Conservation (phyloP, 2,797 vertebrate genomes). For the Mormyrus proboscirostris region DNA sequence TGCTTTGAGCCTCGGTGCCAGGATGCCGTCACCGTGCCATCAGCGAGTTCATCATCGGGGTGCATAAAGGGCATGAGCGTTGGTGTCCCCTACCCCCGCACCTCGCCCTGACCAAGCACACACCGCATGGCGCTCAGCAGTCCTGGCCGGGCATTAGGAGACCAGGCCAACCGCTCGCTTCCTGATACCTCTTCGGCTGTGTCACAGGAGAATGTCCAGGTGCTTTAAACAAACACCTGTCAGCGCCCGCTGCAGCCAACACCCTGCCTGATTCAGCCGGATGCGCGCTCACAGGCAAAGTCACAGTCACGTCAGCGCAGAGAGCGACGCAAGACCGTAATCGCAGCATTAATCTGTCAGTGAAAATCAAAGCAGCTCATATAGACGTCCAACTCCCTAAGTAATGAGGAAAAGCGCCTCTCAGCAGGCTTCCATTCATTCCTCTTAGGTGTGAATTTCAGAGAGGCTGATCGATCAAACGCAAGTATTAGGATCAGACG, state of each 20-base stretch:
- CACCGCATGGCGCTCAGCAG: neutral
- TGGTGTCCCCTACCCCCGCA: neutral
- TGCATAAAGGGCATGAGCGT: neutral
- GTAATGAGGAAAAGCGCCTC: neutral
- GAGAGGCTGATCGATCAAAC: neutral
- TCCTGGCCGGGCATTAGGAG: neutral
- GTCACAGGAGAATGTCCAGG: neutral
- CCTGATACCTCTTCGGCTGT: neutral
- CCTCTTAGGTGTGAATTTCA: conserved; percentile 32
- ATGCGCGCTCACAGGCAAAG: neutral
- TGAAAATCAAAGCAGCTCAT: neutral
- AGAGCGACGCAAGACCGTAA: neutral
- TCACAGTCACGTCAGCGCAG: neutral
- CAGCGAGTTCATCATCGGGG: neutral
- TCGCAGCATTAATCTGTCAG: neutral
- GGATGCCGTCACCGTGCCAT: neutral
- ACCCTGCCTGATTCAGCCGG: neutral
- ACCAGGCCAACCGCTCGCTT: neutral
- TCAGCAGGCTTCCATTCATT: conserved; percentile 33
- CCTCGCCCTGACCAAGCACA: neutral
- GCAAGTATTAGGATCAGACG: conserved; percentile 26
- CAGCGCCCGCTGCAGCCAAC: neutral
- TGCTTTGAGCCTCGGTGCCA: neutral
- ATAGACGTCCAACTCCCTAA: neutral
- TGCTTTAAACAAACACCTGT: neutral